These are phyloP conservation scores for Chaunax sp. DNA, from an alignment of 2,797 vertebrate species.

Conservation along the genomic window DNA sequence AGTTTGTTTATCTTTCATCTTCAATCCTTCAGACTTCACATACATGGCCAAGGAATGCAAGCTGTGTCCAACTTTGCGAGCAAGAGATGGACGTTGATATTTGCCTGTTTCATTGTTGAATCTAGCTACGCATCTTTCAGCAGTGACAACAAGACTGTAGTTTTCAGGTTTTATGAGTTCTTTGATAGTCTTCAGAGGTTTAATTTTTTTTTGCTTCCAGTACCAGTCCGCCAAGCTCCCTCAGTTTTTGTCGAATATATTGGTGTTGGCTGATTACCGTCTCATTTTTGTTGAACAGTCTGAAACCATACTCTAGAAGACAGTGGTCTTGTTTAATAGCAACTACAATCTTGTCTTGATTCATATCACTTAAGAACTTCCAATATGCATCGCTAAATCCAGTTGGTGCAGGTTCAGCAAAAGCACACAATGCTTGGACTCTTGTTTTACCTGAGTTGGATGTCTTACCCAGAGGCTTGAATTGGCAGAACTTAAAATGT, in stretches of 20 bases:
- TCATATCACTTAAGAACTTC: conserved; percentile 46
- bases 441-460: conserved; percentile 46
- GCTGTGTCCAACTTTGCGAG: conserved; percentile 28
- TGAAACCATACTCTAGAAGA: conserved; percentile 12
- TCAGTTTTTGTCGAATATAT: conserved; percentile 21
- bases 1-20: conserved; percentile 4
- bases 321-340: conserved; percentile 12
- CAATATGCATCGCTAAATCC: conserved; percentile 40
- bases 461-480: conserved; percentile 28
- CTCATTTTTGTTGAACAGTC: conserved; percentile 21
- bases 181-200: conserved; percentile 14
- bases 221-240: conserved; percentile 26
- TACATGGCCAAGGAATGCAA: conserved; percentile 39
- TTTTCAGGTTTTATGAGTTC: conserved; percentile 33
- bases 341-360: conserved; percentile 35
- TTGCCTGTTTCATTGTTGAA: conserved; percentile 24
- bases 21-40: conserved; percentile 24
- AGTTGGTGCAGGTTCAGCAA: conserved; percentile 34
- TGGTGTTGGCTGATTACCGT: conserved; percentile 20
- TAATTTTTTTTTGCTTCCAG: conserved; percentile 1
- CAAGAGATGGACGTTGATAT: conserved; percentile 20
- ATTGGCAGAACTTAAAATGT: conserved; percentile 51
- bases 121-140: conserved; percentile 3
- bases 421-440: conserved; percentile 42
- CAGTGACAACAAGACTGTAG: background rate